Base-by-base conservation (phyloP, 2,888 invertebrate genomes). In the Leucophora obtusa region DNA sequence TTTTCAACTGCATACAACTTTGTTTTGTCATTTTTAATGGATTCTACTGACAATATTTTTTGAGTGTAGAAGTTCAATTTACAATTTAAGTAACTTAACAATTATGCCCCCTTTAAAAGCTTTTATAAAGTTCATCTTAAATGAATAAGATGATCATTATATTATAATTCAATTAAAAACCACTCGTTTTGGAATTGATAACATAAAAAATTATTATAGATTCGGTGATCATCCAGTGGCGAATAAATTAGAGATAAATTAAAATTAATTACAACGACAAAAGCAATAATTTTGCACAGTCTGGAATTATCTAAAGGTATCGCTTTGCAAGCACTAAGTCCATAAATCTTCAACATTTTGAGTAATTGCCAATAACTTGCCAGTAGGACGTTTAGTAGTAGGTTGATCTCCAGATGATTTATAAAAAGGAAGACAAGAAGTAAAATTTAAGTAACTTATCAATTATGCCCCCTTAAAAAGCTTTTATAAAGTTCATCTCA, bases 131-230 rank as follows among this genome's bases (percentile, higher is more conserved):
- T 38, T 38, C 38, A 38, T 38, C 38, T 38, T 6, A 11, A 11
- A 38, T 38, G 6, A 9, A 38, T 38, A 14, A 38, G 38, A 38
- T 38, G 38, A 38, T 38, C 11, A 24, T 58, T 63, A n/a, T n/a
- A 65, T 70, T 76, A 70, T 76, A 76, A 76, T 76, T 76, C 58
- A 76, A 70, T 76, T 65, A 33, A 69, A 69, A 63, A 58, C 51
- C 59, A 60, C 53, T 53, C 24, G 65, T 66, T 70, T 66, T 65
- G 33, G n/a, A 59, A 65, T 59, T 77, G 71, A 77, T 71, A 71
- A 70, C 38, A 70, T 47, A 47, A 62, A 47, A 33, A 24, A 54
- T 28, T 14, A 54, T 24, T 5, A 54, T 54, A n/a, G n/a, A 58
- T 28, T 28, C 5, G 28, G 6, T 28, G 28, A 28, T 9, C 35